Evolutionary conservation across 1,140 invertebrate species (phyloP), one percentile per base, ranked within the genome.

Genomic region (Zaprionus camerounensis): DNA sequence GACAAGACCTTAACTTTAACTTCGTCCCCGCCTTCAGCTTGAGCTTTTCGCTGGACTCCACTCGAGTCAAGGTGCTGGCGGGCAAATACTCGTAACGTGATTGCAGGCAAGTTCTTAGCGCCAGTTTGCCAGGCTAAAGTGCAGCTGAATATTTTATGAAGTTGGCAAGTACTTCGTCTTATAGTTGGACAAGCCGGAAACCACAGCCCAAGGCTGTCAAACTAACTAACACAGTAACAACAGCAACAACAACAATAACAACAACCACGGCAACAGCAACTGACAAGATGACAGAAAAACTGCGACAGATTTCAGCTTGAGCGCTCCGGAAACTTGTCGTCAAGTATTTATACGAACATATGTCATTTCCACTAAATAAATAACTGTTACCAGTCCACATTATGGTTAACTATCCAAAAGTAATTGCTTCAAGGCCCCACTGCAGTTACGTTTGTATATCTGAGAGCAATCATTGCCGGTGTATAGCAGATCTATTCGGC

Each of bases 71-170:
- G 74, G 80, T 82, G 78, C 61, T 70, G 69, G 61, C 75, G 68
- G 77, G 80, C 70, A 83, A 88, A 88, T 78, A 74, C 67, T 70
- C 38, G 38, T 44, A 88, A 81, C 83, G 75, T 87, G 80, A 87
- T 87, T 87, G 80, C 80, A 87, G 67, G 81, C 82, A 84, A 87
- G 84, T 88, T 87, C 83, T 88, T 87, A 88, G 81, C 78, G 85
- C 71, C 85, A 79, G 84, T 81, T 88, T 88, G 81, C 66, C 55
- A 76, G 78, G 71, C 71, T 81, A 76, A 87, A 87, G 84, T 87
- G 84, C 84, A 84, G 78, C 81, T 87, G 84, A 87, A 87, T 87
- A 88, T 87, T 87, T 87, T 87, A 87, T 87, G 81, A 88, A 87
- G 80, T 87, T 80, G 84, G 74, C 68, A 78, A 88, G 84, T 64